Base-by-base conservation (phyloP, 1,140 invertebrate genomes). In the Tetragonula clypearis region DNA sequence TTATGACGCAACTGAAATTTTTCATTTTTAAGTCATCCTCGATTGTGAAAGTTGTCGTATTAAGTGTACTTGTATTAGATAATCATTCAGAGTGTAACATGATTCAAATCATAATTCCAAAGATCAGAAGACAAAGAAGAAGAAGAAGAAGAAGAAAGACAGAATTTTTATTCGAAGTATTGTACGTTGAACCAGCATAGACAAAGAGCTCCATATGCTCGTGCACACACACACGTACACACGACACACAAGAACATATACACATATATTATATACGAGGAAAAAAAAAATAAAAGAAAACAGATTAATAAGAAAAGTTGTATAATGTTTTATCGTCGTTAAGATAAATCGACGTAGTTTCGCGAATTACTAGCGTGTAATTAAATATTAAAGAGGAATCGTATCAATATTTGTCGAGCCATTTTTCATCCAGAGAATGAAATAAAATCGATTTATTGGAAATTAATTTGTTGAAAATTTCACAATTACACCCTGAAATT, bases 301-400 rank as follows among this genome's bases (percentile, higher is more conserved):
- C 73, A 23, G 55, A 79, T 88, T 76, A 84, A 87, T 84, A 87
- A 79, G 53, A 84, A 87, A 55, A 73, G 82, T 87, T 84, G 86
- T 87, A 84, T 87, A 87, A 82, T 72, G 77, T 88, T 88, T 88
- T 88, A 88, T 87, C 82, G 87, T 87, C 86, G 87, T 41, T 82
- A 87, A 76, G 86, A 68, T 88, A 88, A 88, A 77, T 87, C 77
- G 77, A 85, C 58, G 69, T 69, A 68, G 76, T 65, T 77, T 77
- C 72, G 86, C 58, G 84, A 87, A 71, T 41, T 60, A 68, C 26
- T 72, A 65, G 66, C 69, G 21, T 55, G 53, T 82, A 82, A 82
- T 62, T 66, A 76, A 75, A 53, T 14, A 60, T 75, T 12, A 66
- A 55, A 66, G 60, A 26, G 30, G 11, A 73, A 56, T 11, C 72